Conservation (phyloP, 2,888 invertebrate genomes). For the Tipula unca region DNA sequence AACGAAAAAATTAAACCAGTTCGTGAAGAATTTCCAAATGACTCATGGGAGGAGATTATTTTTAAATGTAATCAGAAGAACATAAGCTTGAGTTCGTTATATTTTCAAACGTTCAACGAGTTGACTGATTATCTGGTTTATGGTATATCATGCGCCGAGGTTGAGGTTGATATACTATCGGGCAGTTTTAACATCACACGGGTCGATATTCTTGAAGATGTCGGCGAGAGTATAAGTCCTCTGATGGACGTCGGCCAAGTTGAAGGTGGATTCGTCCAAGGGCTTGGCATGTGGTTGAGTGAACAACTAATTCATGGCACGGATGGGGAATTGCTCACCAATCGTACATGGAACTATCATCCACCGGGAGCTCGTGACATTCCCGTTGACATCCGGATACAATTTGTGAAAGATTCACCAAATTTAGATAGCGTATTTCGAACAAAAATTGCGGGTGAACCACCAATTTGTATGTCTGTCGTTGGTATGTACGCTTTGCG, state of each 20-base stretch:
- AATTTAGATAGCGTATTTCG: not conserved
- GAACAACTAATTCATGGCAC: conserved; percentile 60
- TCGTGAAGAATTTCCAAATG: conserved; percentile 45
- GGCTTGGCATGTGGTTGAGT: conserved; percentile 63
- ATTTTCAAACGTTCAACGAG: conserved; percentile 47
- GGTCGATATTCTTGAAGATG: conserved; percentile 67
- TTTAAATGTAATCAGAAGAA: conserved; percentile 45
- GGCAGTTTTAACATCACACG: conserved; percentile 61
- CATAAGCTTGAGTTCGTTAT: conserved; percentile 53
- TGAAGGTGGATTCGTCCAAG: conserved; percentile 74
- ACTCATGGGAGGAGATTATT: conserved; percentile 51
- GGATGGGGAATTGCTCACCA: conserved; percentile 57
- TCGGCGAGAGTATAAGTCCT: conserved; percentile 63
- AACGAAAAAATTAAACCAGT: conserved; percentile 52
- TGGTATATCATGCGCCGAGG: conserved; percentile 56
- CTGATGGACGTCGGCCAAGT: conserved; percentile 65
- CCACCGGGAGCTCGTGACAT: conserved; percentile 70
- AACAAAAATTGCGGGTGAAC: conserved; percentile 53
- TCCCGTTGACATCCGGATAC: conserved; percentile 62
- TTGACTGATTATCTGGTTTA: conserved; percentile 54
- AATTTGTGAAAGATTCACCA: not conserved
- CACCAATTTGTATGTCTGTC: conserved; percentile 49
- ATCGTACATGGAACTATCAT: conserved; percentile 76
- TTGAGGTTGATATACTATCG: conserved; percentile 69
- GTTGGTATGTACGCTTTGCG: conserved; percentile 56